A percentile compares a stretch with the other conserved stretches of the same genome.
Evolutionary conservation across 2,888 invertebrate species (phyloP).

Genomic region (Pocota personata): DNA sequence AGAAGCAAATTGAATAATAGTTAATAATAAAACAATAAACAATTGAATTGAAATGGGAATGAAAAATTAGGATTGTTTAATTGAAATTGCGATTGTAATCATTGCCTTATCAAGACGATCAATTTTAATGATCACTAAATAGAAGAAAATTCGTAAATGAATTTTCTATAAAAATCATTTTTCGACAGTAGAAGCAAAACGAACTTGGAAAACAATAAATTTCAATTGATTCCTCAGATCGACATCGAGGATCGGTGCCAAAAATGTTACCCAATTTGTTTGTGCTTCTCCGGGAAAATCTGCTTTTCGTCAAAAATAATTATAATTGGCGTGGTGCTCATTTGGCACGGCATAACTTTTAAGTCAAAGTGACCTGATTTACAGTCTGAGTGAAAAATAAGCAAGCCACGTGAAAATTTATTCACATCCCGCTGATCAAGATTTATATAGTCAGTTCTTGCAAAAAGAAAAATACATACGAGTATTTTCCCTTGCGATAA

Average conservation of each 20-base stretch:
- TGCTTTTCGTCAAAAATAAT: constrained; percentile 30
- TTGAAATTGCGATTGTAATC: constrained; percentile 16
- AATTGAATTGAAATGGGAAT: neutral
- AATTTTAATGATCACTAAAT: constrained; percentile 28
- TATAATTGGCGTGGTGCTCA: constrained; percentile 26
- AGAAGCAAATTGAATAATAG: neutral
- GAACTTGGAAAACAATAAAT: neutral
- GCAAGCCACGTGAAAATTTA: constrained; percentile 7
- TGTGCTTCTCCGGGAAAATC: neutral
- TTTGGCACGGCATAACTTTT: constrained; percentile 30
- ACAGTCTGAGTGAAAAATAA: constrained; percentile 34
- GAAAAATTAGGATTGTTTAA: neutral
- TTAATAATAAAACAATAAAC: constrained; percentile 9
- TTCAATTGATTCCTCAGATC: neutral
- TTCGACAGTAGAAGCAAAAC: neutral
- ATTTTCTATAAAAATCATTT: neutral
- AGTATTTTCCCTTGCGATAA: neutral
- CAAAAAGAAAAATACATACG: neutral
- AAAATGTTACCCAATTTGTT: neutral
- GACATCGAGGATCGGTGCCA: constrained; percentile 28
- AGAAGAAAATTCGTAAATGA: constrained; percentile 1
- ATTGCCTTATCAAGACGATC: constrained; percentile 30
- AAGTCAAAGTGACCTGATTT: constrained; percentile 39
- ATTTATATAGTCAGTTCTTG: neutral
- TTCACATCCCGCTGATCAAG: neutral